Percentiles rank a stretch among this genome's conserved stretches.
phyloP scores from a whole-genome alignment of 2,113 vertebrate genomes.

The Percina caprodes region DNA sequence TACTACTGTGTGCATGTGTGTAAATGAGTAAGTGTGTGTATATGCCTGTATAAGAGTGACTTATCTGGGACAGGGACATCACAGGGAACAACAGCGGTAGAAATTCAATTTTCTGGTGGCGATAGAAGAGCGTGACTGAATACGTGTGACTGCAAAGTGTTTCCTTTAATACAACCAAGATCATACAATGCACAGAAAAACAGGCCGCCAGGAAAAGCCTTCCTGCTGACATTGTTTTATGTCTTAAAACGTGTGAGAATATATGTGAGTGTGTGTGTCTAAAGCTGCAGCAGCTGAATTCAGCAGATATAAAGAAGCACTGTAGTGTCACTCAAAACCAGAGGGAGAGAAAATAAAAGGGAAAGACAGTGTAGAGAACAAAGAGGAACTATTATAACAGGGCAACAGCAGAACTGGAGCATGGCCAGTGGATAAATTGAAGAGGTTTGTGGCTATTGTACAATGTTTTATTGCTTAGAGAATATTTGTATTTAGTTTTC shows the following conservation, averaged over 20 bases:
- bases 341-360: slow-evolving; percentile 31
- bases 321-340: slow-evolving; percentile 71
- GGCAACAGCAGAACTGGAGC: slow-evolving; percentile 37
- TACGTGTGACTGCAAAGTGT: slow-evolving; percentile 77
- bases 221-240: slow-evolving; percentile 78
- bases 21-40: slow-evolving; percentile 41
- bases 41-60: slow-evolving; percentile 68
- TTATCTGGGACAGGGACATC: slow-evolving; percentile 80
- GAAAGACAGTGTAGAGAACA: slow-evolving; percentile 31
- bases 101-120: slow-evolving; percentile 78
- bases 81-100: slow-evolving; percentile 72
- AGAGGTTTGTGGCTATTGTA: slow-evolving; percentile 15
- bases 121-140: slow-evolving; percentile 70
- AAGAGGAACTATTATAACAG: slow-evolving; percentile 55
- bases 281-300: slow-evolving; percentile 73
- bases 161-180: slow-evolving; percentile 69
- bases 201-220: slow-evolving; percentile 59
- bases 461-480: background rate
- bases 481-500: slow-evolving; percentile 12
- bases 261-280: slow-evolving; percentile 19
- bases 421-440: slow-evolving; percentile 38
- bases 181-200: slow-evolving; percentile 65
- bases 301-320: slow-evolving; percentile 70
- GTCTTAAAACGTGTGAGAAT: slow-evolving; percentile 53
- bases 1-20: slow-evolving; percentile 1